Conservation (phyloP, 2,888 invertebrate species). For the Drosophila quinaria region DNA sequence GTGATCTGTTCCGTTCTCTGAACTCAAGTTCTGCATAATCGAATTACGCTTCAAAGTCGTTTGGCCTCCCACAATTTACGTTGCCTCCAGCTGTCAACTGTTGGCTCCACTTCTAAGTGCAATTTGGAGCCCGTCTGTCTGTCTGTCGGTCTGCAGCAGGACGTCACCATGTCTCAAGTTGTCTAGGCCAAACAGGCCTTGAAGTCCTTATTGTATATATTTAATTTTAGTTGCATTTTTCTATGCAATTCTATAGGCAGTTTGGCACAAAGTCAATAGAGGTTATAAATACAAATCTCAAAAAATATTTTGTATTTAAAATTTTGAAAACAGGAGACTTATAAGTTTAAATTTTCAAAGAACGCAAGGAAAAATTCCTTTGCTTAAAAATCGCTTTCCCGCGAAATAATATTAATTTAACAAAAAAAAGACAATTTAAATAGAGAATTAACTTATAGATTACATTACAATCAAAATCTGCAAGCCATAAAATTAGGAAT, state of each 20-base stretch:
- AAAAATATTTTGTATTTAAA: no score
- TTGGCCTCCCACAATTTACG: slow-evolving; percentile 14
- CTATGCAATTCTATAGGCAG: not conserved
- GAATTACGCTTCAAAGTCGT: slow-evolving; percentile 51
- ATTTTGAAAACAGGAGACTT: no score
- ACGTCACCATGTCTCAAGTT: slow-evolving; percentile 10
- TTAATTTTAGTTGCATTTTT: not conserved
- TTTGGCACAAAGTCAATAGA: no score
- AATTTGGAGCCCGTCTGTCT: slow-evolving; percentile 40
- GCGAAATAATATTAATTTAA: no score
- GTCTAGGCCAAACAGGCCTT: slow-evolving; percentile 1
- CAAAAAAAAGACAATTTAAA: no score
- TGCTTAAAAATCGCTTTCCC: no score
- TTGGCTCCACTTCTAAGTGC: slow-evolving; percentile 31
- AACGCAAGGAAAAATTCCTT: no score
- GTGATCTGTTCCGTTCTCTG: not conserved
- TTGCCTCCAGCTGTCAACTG: slow-evolving; percentile 12
- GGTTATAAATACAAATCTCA: no score
- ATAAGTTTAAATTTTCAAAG: no score
- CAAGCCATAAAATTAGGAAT: no score
- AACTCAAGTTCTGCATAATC: slow-evolving; percentile 40
- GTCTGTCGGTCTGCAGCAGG: slow-evolving; percentile 20
- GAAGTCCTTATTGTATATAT: not conserved
- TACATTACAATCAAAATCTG: no score
- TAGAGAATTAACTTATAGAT: no score